Conservation (phyloP, 2,113 vertebrate species). For the Smithornis capensis region DNA sequence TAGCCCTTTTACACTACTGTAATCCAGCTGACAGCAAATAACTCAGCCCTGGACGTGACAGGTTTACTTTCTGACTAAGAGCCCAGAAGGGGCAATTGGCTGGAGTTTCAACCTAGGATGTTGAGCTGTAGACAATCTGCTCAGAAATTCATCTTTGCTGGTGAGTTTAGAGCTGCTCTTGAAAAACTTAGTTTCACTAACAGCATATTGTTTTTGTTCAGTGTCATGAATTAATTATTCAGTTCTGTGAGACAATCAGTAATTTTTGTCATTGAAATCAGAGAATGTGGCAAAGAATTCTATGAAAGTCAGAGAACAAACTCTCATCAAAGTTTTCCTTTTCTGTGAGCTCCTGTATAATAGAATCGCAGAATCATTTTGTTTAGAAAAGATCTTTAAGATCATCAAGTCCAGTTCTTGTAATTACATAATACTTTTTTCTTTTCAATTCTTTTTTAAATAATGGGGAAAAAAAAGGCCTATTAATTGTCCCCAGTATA, state of each 20-base stretch:
- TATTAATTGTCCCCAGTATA: neutral
- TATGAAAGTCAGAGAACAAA: neutral
- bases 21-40: slow-evolving; percentile 33
- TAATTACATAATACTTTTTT: neutral
- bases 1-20: neutral
- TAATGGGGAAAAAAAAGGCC: neutral
- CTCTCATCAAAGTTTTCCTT: neutral
- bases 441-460: neutral
- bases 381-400: neutral
- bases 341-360: neutral
- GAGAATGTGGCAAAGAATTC: neutral
- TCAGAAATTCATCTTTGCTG: neutral
- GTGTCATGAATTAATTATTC: neutral
- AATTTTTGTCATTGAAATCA: neutral
- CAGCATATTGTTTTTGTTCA: neutral
- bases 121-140: neutral
- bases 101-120: neutral
- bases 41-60: neutral
- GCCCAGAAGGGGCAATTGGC: neutral
- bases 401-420: neutral
- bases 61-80: slow-evolving; percentile 15
- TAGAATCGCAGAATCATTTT: neutral
- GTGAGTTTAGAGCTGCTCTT: neutral
- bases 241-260: neutral
- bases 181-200: neutral